phyloP scores from a whole-genome alignment of 2,888 invertebrate genomes.

The Tenthredo notha region DNA sequence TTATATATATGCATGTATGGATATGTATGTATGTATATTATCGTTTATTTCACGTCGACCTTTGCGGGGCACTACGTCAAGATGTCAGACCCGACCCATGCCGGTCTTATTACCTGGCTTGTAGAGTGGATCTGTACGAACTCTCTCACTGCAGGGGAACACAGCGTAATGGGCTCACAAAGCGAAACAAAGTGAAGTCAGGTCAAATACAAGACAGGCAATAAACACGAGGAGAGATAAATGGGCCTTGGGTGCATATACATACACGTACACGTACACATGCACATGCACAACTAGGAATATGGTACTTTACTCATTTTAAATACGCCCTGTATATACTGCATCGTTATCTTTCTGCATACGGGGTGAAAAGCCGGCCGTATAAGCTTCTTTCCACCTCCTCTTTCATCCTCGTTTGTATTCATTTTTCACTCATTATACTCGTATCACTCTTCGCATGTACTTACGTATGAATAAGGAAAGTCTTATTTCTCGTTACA shows the following conservation, averaged over 20 bases:
- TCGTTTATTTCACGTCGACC: constrained; percentile 77
- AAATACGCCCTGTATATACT: not conserved
- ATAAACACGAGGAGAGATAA: constrained; percentile 78
- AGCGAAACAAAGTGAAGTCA: constrained; percentile 78
- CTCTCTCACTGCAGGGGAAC: constrained; percentile 62
- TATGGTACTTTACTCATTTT: constrained; percentile 1
- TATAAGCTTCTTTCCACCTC: not conserved
- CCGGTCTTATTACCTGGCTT: constrained; percentile 37
- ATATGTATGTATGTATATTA: constrained; percentile 59
- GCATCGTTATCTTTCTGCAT: not conserved
- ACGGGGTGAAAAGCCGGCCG: not conserved
- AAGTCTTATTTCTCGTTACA: constrained; percentile 77
- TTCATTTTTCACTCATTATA: not conserved
- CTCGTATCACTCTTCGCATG: not conserved
- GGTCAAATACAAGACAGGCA: constrained; percentile 77
- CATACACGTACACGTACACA: not conserved
- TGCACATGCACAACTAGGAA: not conserved
- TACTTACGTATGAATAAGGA: not conserved
- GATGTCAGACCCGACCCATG: constrained; percentile 73
- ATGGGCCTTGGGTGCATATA: constrained; percentile 66
- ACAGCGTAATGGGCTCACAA: constrained; percentile 78
- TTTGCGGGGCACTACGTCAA: constrained; percentile 78
- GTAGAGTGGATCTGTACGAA: not conserved
- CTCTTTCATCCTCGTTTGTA: not conserved
- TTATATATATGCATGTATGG: not conserved